These are phyloP conservation scores for Athene cunicularia DNA, from an alignment of 2,113 vertebrate species.

Conservation along the genomic window DNA sequence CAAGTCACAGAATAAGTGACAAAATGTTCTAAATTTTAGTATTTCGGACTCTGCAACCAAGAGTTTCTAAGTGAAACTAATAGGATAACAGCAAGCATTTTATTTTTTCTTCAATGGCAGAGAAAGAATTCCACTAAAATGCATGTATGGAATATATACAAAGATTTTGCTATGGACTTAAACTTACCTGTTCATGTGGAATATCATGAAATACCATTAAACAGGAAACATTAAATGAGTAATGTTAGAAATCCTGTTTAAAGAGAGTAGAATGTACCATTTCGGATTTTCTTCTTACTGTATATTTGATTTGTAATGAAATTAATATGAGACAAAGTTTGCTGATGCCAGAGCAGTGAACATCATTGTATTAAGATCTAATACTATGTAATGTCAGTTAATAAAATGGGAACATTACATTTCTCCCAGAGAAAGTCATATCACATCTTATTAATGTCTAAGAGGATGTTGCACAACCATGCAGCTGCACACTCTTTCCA, in stretches of 20 bases:
- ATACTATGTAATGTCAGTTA: background rate
- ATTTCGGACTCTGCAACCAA: background rate
- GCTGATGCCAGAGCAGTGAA: background rate
- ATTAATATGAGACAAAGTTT: background rate
- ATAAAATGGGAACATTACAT: background rate
- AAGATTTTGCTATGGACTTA: background rate
- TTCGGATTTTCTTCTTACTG: background rate
- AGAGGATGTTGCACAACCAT: background rate
- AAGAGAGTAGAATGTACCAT: background rate
- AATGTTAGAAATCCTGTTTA: background rate
- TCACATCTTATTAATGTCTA: conserved; percentile 11
- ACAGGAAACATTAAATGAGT: background rate
- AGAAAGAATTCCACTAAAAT: background rate
- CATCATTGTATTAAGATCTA: background rate
- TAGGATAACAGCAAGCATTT: background rate
- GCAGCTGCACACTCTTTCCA: background rate
- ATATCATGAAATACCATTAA: background rate
- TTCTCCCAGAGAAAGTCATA: conserved; percentile 17
- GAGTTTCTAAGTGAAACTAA: background rate
- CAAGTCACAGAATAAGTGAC: background rate
- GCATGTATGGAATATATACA: background rate
- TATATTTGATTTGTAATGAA: background rate
- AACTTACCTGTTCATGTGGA: background rate
- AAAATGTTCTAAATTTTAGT: background rate
- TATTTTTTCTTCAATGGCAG: background rate